A percentile compares a stretch with the other conserved stretches of the same genome.
Conservation (phyloP, 2,797 vertebrate genomes). For the Hoplostethus mediterraneus region DNA sequence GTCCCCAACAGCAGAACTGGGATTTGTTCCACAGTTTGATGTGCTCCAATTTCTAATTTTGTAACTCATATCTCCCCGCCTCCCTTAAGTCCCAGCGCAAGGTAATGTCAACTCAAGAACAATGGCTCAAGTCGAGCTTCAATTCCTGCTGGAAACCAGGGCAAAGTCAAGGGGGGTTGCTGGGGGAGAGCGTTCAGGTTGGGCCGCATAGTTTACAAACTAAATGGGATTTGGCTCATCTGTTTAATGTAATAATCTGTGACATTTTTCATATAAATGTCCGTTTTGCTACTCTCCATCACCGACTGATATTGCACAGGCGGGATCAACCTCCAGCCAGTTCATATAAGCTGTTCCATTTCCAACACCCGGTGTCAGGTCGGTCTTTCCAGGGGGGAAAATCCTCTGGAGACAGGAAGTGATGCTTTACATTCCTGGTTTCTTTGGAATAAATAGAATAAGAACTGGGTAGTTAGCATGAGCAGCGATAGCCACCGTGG, state of each 20-base stretch:
- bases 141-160: constrained; percentile 82
- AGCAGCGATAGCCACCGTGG: too few relatives aligned
- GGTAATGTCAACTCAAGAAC: constrained; percentile 89
- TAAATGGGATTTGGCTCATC: constrained; percentile 35
- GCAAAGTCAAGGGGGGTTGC: constrained; percentile 75
- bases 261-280: constrained; percentile 7
- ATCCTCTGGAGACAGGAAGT: too few relatives aligned
- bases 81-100: constrained; percentile 82
- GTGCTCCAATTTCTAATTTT: constrained; percentile 91
- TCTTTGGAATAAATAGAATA: too few relatives aligned
- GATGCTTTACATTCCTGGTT: too few relatives aligned
- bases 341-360: background rate
- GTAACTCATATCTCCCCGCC: constrained; percentile 81
- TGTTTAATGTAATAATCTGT: constrained; percentile 28
- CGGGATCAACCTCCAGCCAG: background rate
- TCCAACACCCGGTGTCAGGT: background rate
- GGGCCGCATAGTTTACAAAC: constrained; percentile 44
- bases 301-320: background rate
- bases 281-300: background rate
- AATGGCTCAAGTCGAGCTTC: constrained; percentile 82
- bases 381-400: too few relatives aligned
- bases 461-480: too few relatives aligned
- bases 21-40: constrained; percentile 87
- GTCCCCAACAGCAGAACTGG: constrained; percentile 85
- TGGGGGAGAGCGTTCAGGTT: constrained; percentile 50